Conservation (phyloP, 2,797 vertebrate species). For the Poeciliopsis gracilis region DNA sequence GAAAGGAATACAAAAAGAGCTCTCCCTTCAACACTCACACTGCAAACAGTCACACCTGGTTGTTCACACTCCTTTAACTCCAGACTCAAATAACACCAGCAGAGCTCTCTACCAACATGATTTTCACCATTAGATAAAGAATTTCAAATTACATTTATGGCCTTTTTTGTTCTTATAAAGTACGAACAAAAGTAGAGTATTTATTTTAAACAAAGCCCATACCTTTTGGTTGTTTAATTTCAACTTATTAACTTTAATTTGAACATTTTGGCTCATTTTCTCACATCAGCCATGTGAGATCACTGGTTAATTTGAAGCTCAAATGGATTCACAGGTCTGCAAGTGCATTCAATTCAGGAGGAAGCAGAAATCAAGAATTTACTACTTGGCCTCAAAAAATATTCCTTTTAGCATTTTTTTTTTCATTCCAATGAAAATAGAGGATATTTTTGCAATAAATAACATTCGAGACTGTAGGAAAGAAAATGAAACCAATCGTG, state of each 20-base stretch:
- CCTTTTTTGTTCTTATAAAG: slow-evolving; percentile 10
- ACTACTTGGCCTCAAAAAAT: not conserved
- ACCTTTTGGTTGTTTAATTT: slow-evolving; percentile 29
- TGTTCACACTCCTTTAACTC: slow-evolving; percentile 62
- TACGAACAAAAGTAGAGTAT: not conserved
- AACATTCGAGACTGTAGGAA: not conserved
- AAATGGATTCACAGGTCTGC: not conserved
- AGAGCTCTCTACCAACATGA: slow-evolving; percentile 10
- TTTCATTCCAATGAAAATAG: not conserved
- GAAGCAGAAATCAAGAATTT: not conserved
- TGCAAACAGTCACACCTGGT: slow-evolving; percentile 71
- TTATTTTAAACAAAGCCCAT: slow-evolving; percentile 22
- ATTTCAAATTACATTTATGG: slow-evolving; percentile 16
- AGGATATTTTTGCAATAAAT: not conserved
- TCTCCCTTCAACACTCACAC: slow-evolving; percentile 49
- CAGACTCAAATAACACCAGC: slow-evolving; percentile 62
- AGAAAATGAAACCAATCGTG: slow-evolving; percentile 40
- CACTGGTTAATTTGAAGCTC: slow-evolving; percentile 20
- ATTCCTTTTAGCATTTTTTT: not conserved
- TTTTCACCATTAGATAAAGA: slow-evolving; percentile 9
- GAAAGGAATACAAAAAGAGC: slow-evolving; percentile 3
- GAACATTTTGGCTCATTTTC: slow-evolving; percentile 38
- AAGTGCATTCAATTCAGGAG: not conserved
- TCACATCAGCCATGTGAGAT: not conserved
- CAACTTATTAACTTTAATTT: slow-evolving; percentile 57